Conservation (phyloP, 2,888 invertebrate genomes). For the Mimachlamys varia region DNA sequence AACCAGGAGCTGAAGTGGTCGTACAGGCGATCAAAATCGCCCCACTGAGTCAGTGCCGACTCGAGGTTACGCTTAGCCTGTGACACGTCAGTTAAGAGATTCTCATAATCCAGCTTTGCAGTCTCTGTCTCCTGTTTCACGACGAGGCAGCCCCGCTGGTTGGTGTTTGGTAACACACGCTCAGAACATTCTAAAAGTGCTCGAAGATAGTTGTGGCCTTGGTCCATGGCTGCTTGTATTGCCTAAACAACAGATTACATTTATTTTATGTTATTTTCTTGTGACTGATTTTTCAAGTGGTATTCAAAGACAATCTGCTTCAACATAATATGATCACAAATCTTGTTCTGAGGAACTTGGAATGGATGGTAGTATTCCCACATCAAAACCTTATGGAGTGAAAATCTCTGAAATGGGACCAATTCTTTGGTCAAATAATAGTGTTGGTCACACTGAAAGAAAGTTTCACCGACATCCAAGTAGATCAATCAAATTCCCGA, state of each 20-base stretch:
- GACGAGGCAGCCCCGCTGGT: constrained; percentile 92
- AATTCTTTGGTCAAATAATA: too few species aligned
- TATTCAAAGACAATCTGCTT: not conserved
- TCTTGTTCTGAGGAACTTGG: not conserved
- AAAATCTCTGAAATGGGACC: too few species aligned
- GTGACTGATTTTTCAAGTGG: not conserved
- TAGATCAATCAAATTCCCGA: not conserved
- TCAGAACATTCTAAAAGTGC: constrained; percentile 93
- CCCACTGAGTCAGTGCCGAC: constrained; percentile 89
- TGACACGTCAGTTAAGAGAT: constrained; percentile 85
- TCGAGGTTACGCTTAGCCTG: constrained; percentile 88
- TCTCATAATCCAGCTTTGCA: constrained; percentile 94
- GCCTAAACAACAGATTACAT: constrained; percentile 84
- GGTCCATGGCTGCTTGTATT: constrained; percentile 94
- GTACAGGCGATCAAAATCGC: constrained; percentile 91
- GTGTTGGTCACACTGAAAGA: too few species aligned
- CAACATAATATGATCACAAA: not conserved
- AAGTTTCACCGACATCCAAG: too few species aligned
- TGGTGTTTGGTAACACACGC: constrained; percentile 95
- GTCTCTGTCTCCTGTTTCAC: constrained; percentile 96
- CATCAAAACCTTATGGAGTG: too few species aligned
- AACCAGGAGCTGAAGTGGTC: constrained; percentile 92
- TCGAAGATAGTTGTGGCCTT: constrained; percentile 91
- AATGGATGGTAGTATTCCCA: too few species aligned
- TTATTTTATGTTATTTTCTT: not conserved